Evolutionary conservation across 2,888 invertebrate genomes (phyloP).

Genomic region (Stenurella melanura): DNA sequence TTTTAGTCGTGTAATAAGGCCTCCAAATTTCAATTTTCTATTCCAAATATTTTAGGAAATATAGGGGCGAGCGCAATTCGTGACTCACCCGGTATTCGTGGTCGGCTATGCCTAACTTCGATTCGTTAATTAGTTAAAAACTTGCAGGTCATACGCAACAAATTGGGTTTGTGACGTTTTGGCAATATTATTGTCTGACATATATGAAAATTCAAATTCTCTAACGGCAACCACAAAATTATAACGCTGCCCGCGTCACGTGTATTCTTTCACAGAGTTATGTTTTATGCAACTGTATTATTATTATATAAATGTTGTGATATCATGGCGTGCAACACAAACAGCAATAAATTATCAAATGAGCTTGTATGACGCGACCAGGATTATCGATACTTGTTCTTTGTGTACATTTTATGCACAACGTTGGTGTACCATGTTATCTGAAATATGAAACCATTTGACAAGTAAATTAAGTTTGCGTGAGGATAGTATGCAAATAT

Average conservation of each 20-base stretch:
- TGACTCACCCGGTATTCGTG: no score
- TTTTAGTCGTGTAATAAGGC: no score
- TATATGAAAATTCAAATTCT: neutral
- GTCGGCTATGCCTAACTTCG: no score
- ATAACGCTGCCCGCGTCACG: neutral
- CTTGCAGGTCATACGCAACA: neutral
- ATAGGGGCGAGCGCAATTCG: no score
- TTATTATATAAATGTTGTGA: slow-evolving; percentile 18
- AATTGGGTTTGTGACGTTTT: neutral
- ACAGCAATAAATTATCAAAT: slow-evolving; percentile 31
- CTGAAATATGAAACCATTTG: slow-evolving; percentile 30
- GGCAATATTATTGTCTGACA: neutral
- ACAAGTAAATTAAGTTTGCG: slow-evolving; percentile 43
- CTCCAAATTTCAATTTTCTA: no score
- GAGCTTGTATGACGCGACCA: slow-evolving; percentile 26
- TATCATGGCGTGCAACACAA: slow-evolving; percentile 30
- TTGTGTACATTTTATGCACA: slow-evolving; percentile 39
- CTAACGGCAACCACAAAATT: neutral
- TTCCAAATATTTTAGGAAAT: no score
- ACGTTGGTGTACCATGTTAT: slow-evolving; percentile 20
- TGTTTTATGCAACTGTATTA: slow-evolving; percentile 10
- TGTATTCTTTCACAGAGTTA: neutral
- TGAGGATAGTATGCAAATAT: slow-evolving; percentile 38
- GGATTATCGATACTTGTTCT: slow-evolving; percentile 34
- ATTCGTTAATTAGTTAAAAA: no score